A percentile compares a stretch with the other conserved stretches of the same genome.
These are phyloP conservation scores for Enteromius viviparus DNA, from an alignment of 2,797 vertebrate species.

Conservation along the genomic window DNA sequence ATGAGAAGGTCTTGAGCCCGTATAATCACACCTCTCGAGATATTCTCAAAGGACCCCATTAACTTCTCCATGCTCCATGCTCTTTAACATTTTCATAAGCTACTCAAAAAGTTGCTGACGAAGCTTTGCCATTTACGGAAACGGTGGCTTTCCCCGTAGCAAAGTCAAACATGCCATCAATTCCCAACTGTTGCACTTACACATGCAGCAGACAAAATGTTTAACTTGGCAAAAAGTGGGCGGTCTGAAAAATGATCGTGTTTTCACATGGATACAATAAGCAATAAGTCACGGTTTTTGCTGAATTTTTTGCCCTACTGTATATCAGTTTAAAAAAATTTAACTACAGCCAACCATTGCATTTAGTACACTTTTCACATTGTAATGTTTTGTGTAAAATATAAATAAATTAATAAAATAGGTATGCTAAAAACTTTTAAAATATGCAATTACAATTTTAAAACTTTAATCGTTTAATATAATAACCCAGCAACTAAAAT, in stretches of 20 bases:
- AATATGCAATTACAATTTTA: no score
- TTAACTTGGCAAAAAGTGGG: slow-evolving; percentile 39
- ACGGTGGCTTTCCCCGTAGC: slow-evolving; percentile 7
- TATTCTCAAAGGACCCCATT: slow-evolving; percentile 28
- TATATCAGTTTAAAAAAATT: background rate
- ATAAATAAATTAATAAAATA: no score
- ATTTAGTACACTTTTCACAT: no score
- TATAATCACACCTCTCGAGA: slow-evolving; percentile 33
- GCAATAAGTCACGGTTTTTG: background rate
- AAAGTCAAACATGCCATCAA: slow-evolving; percentile 41
- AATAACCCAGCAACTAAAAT: no score
- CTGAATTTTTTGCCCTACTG: background rate
- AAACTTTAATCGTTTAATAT: no score
- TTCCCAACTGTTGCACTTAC: slow-evolving; percentile 31
- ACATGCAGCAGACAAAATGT: slow-evolving; percentile 43
- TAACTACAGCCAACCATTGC: no score
- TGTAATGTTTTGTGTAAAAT: no score
- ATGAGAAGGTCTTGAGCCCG: background rate
- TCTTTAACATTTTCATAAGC: slow-evolving; percentile 38
- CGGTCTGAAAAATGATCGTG: slow-evolving; percentile 21
- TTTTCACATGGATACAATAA: slow-evolving; percentile 10
- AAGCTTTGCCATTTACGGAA: slow-evolving; percentile 38
- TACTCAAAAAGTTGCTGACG: slow-evolving; percentile 48
- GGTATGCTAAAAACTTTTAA: no score
- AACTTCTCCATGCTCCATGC: slow-evolving; percentile 10